Percentiles rank a stretch among this genome's conserved stretches.
phyloP scores from a whole-genome alignment of 2,797 vertebrate species.

The Hybognathus amarus region DNA sequence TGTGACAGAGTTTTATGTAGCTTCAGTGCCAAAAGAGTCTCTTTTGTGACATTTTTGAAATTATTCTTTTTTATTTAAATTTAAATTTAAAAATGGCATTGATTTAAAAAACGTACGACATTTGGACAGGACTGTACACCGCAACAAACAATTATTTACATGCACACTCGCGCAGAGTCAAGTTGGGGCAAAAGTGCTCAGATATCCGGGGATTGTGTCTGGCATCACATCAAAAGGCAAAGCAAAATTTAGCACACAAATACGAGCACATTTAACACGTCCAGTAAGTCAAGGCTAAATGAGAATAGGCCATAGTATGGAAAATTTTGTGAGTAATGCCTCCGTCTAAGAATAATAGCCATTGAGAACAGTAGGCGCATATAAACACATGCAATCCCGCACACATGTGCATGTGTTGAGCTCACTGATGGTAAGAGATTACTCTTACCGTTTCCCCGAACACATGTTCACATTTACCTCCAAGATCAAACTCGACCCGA shows the following conservation, averaged over 20 bases:
- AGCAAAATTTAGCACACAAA: slow-evolving; percentile 64
- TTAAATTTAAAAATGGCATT: background rate
- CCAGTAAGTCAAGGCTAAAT: slow-evolving; percentile 55
- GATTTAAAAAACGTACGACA: background rate
- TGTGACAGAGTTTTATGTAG: background rate
- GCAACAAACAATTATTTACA: background rate
- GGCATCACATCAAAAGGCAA: slow-evolving; percentile 74
- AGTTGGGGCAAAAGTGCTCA: slow-evolving; percentile 70
- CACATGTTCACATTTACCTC: slow-evolving; percentile 48
- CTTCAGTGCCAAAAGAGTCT: background rate
- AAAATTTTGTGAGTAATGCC: slow-evolving; percentile 54
- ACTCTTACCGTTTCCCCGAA: slow-evolving; percentile 54
- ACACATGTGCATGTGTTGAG: slow-evolving; percentile 47
- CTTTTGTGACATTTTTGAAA: background rate
- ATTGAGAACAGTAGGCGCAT: slow-evolving; percentile 31
- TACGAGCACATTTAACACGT: slow-evolving; percentile 46
- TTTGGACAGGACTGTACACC: background rate
- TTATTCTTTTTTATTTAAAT: background rate
- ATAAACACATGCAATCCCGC: slow-evolving; percentile 43
- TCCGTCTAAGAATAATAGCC: slow-evolving; percentile 55
- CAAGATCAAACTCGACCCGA: slow-evolving; percentile 42
- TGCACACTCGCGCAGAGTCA: slow-evolving; percentile 45
- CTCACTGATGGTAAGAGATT: slow-evolving; percentile 53
- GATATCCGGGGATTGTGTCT: slow-evolving; percentile 69
- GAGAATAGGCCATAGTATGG: slow-evolving; percentile 53